Conservation (phyloP, 2,113 vertebrate genomes). For the Miniopterus natalensis region DNA sequence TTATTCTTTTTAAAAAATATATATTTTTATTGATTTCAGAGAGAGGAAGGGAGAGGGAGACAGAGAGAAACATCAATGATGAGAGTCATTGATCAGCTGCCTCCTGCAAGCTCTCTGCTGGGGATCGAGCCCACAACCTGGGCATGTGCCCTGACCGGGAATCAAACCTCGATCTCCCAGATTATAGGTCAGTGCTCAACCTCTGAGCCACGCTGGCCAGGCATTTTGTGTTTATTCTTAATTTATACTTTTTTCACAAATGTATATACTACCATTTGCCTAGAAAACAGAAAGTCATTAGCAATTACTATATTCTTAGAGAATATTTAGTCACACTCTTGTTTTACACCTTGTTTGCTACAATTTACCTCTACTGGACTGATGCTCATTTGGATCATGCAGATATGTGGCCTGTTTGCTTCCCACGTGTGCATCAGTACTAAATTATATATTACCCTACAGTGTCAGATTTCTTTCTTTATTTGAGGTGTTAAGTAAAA, state of each 20-base stretch:
- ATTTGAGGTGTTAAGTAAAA: not conserved
- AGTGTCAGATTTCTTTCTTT: constrained; percentile 4
- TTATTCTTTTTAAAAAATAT: not conserved
- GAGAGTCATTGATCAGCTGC: too few relatives aligned
- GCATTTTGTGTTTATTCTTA: constrained; percentile 4
- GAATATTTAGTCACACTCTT: not conserved
- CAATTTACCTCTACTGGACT: not conserved
- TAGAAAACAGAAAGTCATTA: constrained; percentile 19
- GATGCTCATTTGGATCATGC: constrained; percentile 6
- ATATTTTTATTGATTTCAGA: too few relatives aligned
- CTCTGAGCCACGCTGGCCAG: too few relatives aligned
- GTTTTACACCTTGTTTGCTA: not conserved
- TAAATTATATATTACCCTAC: constrained; percentile 36
- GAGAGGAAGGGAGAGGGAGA: too few relatives aligned
- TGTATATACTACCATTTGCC: not conserved
- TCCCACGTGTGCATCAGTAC: not conserved
- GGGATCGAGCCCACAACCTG: too few relatives aligned
- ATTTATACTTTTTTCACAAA: constrained; percentile 1
- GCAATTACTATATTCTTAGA: not conserved
- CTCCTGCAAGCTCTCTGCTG: too few relatives aligned
- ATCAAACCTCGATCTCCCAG: too few relatives aligned
- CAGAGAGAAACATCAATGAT: too few relatives aligned
- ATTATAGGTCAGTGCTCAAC: too few relatives aligned
- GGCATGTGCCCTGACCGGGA: too few relatives aligned
- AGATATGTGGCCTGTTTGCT: not conserved